phyloP scores from a whole-genome alignment of 2,113 vertebrate genomes.

The Chroicocephalus ridibundus region DNA sequence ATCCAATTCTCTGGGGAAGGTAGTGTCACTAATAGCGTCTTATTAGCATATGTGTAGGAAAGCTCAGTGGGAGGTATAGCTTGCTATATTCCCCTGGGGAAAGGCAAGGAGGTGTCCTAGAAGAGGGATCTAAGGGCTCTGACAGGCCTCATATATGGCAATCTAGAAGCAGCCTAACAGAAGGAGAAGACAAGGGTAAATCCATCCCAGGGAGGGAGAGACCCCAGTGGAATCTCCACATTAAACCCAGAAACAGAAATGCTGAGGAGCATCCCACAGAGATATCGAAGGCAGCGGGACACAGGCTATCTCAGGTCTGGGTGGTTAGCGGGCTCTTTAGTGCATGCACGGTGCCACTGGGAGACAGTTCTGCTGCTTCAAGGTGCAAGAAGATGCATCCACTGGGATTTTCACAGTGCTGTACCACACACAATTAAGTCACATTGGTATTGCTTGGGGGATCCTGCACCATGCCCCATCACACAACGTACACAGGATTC shows the following conservation, averaged over 20 bases:
- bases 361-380: neutral
- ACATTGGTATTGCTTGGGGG: neutral
- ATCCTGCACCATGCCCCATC: neutral
- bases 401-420: neutral
- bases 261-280: fast-evolving
- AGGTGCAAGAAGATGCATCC: neutral
- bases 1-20: neutral
- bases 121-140: neutral
- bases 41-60: neutral
- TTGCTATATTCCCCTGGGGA: neutral
- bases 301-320: neutral
- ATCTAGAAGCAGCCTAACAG: neutral
- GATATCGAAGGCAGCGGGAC: fast-evolving
- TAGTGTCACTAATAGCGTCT: neutral
- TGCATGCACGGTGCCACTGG: fast-evolving
- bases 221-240: neutral
- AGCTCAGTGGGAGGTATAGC: neutral
- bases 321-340: neutral
- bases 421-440: fast-evolving
- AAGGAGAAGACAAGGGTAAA: neutral
- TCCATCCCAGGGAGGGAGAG: neutral
- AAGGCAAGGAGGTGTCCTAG: conserved; percentile 8
- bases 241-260: neutral
- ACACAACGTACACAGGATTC: neutral
- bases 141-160: neutral